phyloP scores from a whole-genome alignment of 2,888 invertebrate genomes.

The Sarcophaga variegata region DNA sequence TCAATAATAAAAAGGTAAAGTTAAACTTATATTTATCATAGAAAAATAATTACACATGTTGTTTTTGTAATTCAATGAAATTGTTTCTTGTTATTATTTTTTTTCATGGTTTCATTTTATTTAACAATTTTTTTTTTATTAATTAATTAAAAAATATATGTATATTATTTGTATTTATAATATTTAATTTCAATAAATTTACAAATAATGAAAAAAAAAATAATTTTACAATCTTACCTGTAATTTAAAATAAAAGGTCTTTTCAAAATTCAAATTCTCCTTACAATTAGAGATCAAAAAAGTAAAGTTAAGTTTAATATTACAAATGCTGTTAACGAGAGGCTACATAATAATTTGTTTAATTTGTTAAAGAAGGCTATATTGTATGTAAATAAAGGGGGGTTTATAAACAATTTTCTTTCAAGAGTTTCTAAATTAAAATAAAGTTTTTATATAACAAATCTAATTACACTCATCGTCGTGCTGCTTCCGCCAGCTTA shows the following conservation, averaged over 20 bases:
- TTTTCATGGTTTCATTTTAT: slow-evolving; percentile 49
- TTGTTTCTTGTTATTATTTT: slow-evolving; percentile 39
- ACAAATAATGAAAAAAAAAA: background rate
- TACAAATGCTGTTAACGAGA: background rate
- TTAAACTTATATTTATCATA: background rate
- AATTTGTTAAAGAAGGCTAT: background rate
- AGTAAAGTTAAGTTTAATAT: background rate
- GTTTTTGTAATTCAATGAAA: slow-evolving; percentile 25
- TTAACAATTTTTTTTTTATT: slow-evolving; percentile 41
- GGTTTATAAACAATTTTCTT: no score
- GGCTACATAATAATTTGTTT: background rate
- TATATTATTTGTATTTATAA: slow-evolving; percentile 17
- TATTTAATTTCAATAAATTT: slow-evolving; percentile 3
- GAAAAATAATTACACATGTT: slow-evolving; percentile 58
- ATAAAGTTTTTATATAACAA: no score
- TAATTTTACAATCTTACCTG: slow-evolving; percentile 55
- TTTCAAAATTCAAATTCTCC: slow-evolving; percentile 3
- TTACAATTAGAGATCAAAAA: slow-evolving; percentile 58
- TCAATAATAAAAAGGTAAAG: slow-evolving; percentile 1
- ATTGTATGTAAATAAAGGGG: no score
- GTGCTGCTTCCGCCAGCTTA: no score
- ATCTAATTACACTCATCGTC: no score
- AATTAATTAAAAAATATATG: slow-evolving; percentile 17
- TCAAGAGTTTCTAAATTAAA: no score
- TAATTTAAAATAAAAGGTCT: slow-evolving; percentile 4